Evolutionary conservation across 2,113 vertebrate species (phyloP), one percentile per base, ranked within the genome.

Genomic region (Syngnathus typhle): DNA sequence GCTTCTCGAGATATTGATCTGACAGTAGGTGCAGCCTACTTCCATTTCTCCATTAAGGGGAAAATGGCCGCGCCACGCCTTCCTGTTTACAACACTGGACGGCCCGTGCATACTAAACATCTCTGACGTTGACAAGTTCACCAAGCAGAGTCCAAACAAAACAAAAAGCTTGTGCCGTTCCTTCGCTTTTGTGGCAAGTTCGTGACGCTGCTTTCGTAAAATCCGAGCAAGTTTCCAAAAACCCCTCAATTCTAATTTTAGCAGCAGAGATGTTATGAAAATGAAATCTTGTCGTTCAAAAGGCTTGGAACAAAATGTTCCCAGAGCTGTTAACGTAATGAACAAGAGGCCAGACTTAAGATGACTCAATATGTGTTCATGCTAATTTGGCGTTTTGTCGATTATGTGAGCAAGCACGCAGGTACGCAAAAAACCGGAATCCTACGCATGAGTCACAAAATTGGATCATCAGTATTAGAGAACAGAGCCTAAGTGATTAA

Each of bases 31-130:
- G 87, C 73, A 76, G 85, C 84, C 83, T 80, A 78, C 84, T 87
- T 87, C 77, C 78, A 89, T 87, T 88, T 87, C 83, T 82, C 81
- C 82, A 90, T 90, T 87, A 88, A 77, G 74, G 73, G 75, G 73
- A 77, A 81, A 88, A 83, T 79, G 83, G 81, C 70, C 67, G 0
- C 36, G 69, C 83, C 84, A 79, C 79, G 81, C 83, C 85, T 81
- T 79, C 75, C 64, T 79, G 82, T 85, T 86, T 85, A 83, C 84
- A 70, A 76, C 71, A 71, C 64, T 66, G 79, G 71, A 75, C 58
- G 55, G 74, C 56, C 16, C 21, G 12, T 27, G 43, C 84, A 84
- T 69, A 76, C 77, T 77, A 62, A 65, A 16, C 43, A 21, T 70
- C 71, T 78, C 37, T 66, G 73, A 78, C 64, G 68, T 77, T 77